These are phyloP conservation scores for Potamilus streckersoni DNA, from an alignment of 1,140 invertebrate genomes.

Conservation along the genomic window DNA sequence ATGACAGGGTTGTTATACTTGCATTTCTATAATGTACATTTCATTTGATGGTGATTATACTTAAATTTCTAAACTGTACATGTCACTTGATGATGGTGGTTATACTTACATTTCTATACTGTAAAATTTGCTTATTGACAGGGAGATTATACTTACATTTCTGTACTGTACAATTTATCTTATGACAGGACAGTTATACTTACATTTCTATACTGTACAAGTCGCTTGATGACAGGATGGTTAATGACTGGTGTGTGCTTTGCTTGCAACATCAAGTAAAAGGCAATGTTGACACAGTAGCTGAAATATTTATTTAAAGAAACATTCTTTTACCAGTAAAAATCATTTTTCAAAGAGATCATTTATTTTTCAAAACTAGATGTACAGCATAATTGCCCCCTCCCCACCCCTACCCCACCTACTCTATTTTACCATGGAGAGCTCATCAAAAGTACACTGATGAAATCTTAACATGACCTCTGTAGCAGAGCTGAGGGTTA, in stretches of 20 bases:
- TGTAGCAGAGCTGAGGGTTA: too few species aligned
- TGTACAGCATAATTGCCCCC: background rate
- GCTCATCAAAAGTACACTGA: background rate
- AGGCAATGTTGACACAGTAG: constrained; percentile 87
- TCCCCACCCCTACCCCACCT: background rate
- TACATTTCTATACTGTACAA: constrained; percentile 80
- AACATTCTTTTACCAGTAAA: background rate
- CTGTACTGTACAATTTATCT: constrained; percentile 84
- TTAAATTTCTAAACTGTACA: too few species aligned
- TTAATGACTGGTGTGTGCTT: constrained; percentile 77
- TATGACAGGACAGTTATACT: constrained; percentile 70
- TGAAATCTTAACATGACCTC: too few species aligned
- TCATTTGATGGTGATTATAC: background rate
- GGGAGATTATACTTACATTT: constrained; percentile 56
- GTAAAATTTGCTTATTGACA: too few species aligned
- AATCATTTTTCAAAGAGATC: background rate
- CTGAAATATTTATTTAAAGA: constrained; percentile 58
- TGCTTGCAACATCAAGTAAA: constrained; percentile 85
- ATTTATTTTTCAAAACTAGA: background rate
- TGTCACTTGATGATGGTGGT: too few species aligned
- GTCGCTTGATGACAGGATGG: constrained; percentile 87
- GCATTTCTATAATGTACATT: too few species aligned
- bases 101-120: background rate
- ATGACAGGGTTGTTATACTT: too few species aligned
- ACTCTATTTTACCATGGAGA: background rate